These are phyloP conservation scores for Leuciscus idus DNA, from an alignment of 2,113 vertebrate genomes.

Conservation along the genomic window DNA sequence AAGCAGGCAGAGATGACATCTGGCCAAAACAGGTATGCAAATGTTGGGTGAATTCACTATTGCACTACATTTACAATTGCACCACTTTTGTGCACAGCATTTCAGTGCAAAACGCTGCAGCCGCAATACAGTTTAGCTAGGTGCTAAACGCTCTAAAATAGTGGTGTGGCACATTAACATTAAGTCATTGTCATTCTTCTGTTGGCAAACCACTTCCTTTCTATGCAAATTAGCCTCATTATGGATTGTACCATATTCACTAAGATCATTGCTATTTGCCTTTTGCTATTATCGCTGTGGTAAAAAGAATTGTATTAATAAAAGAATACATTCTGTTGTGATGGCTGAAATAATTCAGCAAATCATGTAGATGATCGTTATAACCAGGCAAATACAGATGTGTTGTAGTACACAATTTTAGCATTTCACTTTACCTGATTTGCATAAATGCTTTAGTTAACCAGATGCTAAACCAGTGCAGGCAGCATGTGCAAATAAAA, in stretches of 20 bases:
- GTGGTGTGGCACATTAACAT: not conserved
- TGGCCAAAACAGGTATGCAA: constrained; percentile 41
- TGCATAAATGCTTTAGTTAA: not conserved
- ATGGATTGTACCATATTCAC: not conserved
- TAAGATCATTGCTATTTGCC: not conserved
- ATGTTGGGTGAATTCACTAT: not conserved
- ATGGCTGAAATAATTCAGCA: not conserved
- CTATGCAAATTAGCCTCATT: not conserved
- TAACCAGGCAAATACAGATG: not conserved
- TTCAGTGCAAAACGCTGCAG: not conserved
- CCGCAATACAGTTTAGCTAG: not conserved
- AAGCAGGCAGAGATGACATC: constrained; percentile 38
- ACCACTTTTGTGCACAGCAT: not conserved
- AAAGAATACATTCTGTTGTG: not conserved
- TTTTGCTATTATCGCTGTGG: not conserved
- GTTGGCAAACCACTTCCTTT: not conserved
- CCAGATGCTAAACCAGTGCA: not conserved
- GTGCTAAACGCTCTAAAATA: not conserved
- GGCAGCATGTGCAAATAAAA: constrained; percentile 1
- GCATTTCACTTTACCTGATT: not conserved
- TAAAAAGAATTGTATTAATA: not conserved
- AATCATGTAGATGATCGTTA: not conserved
- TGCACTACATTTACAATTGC: not conserved
- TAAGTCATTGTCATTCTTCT: not conserved
- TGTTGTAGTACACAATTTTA: not conserved